phyloP scores from a whole-genome alignment of 2,888 invertebrate genomes.

The Rhingia campestris region DNA sequence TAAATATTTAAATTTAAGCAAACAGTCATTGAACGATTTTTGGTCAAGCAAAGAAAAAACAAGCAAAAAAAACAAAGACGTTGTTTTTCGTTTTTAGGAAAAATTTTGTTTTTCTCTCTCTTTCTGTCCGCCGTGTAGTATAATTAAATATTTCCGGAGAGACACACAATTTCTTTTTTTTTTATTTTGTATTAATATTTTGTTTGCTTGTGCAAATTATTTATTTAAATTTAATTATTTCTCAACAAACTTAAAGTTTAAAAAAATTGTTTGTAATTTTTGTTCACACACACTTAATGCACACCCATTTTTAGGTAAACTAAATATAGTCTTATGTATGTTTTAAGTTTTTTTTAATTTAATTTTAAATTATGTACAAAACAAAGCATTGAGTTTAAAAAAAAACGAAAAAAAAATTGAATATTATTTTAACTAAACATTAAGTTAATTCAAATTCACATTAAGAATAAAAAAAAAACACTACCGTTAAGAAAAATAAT shows the following conservation, averaged over 20 bases:
- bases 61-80: conserved; percentile 58
- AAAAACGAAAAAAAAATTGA: conserved; percentile 30
- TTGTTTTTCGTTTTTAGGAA: conserved; percentile 70
- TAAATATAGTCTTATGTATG: conserved; percentile 15
- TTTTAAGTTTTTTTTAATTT: conserved; percentile 19
- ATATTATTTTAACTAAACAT: conserved; percentile 16
- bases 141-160: not conserved
- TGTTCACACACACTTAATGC: conserved; percentile 31
- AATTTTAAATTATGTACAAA: conserved; percentile 63
- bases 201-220: conserved; percentile 43
- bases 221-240: conserved; percentile 34
- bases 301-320: conserved; percentile 29
- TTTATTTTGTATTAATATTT: conserved; percentile 24
- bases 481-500: conserved; percentile 13
- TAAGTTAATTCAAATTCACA: conserved; percentile 47
- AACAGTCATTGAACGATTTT: conserved; percentile 47
- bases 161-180: conserved; percentile 2
- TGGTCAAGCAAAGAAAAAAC: conserved; percentile 20
- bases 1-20: conserved; percentile 45
- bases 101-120: conserved; percentile 28
- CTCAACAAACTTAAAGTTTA: conserved; percentile 38
- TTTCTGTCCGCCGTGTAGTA: too few relatives aligned
- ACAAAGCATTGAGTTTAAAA: conserved; percentile 51
- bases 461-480: conserved; percentile 25
- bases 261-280: conserved; percentile 16